Evolutionary conservation across 2,888 invertebrate genomes (phyloP), one percentile per base, ranked within the genome.

Genomic region (Dexiosoma caninum): DNA sequence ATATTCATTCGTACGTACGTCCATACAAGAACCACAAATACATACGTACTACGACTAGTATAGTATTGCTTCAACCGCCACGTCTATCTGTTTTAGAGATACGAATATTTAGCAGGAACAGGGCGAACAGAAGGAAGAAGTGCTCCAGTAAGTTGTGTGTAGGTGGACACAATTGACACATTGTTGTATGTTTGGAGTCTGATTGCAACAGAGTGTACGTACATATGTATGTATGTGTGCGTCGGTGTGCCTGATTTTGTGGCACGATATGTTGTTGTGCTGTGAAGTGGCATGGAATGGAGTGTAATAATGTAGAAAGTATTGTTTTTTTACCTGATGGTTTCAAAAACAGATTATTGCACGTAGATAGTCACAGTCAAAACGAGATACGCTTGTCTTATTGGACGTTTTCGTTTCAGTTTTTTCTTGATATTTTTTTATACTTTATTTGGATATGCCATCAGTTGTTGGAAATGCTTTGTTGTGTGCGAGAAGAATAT

Each of bases 111-210:
- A n/a, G 8, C 1, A n/a, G 49, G 49, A 9, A 60, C 23, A 59
- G 23, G n/a, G 44, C n/a, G n/a, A n/a, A n/a, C n/a, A n/a, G 16
- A 60, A 76, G 37, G n/a, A 23, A 62, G 62, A 72, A 72, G 62
- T 53, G 35, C 64, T 64, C 72, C 51, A 77, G 75, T 49, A 67
- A 67, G 75, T 75, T 59, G 59, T 51, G 51, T 78, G 77, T 78
- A 71, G 77, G 70, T 78, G 77, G 70, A 57, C 70, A 71, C 77
- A 70, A 78, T 78, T 78, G 77, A 78, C 77, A 78, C 77, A 57
- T 78, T 78, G 70, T 77, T 78, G 70, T 77, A 49, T 60, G 53
- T 74, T 67, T 67, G 51, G 42, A 67, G 69, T 53, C 53, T 78
- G 70, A 40, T 77, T 70, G 55, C 46, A 67, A 21, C 32, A 30